Evolutionary conservation across 2,888 invertebrate species (phyloP), one percentile per base, ranked within the genome.

Genomic region (Deroplatys truncata): DNA sequence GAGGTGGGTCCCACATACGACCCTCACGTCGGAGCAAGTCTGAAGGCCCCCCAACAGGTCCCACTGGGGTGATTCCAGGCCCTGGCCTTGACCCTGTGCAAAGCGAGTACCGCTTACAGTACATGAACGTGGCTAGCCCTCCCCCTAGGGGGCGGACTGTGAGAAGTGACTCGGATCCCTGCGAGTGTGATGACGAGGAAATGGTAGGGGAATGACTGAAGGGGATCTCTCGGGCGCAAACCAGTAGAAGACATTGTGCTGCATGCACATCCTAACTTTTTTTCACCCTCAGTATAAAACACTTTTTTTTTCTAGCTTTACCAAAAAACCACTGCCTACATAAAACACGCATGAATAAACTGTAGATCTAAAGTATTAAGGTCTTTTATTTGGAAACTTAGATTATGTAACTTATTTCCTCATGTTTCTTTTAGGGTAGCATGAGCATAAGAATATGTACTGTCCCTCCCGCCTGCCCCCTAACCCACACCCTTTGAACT

Each of bases 11-110:
- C 91, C 92, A 94, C 91, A 95, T 93, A 93, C 94, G 96, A 92
- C 96, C 96, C 92, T 96, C 96, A 91, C 94, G 96, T 91, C 96
- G 97, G 93, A 97, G 97, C 95, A 97, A 96, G 95, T 97, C 97
- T 88, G 97, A 96, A 93, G 97, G 97, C 90, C 97, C 97, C 90
- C 96, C 92, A 82, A 91, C 90, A 89, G 90, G 90, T 90, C 90
- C 85, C 91, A 91, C 88, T 91, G 94, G 5, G 93, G 94, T 85
- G 94, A 94, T 94, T 94, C 94, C 0, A 94, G 94, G 92, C 94
- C 94, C 91, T 85, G 84, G 85, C 85, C 82, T 72, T 35, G 90
- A 88, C 72, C 84, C 89, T 84, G 86, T 87, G 43, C 91, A 90
- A 90, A 90, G 90, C 84, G 91, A 91, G 89, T 91, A 90, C 90